Base-by-base conservation (phyloP, 2,113 vertebrate species). In the Dromaius novaehollandiae region DNA sequence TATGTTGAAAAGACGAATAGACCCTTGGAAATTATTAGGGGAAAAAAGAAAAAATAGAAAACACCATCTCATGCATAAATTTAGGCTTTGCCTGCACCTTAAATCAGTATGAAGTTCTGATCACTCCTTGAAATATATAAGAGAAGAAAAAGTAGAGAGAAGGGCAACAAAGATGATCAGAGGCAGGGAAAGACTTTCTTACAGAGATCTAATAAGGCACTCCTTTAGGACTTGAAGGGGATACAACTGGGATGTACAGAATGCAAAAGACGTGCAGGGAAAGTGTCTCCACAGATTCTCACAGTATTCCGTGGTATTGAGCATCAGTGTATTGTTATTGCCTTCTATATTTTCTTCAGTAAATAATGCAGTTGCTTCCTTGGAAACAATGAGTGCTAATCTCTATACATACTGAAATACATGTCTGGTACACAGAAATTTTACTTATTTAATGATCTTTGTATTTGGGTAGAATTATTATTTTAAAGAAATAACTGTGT, bases 61-160 rank as follows among this genome's bases (percentile, higher is more conserved):
- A 55, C 42, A 46, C n/a, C 38, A 82, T 94, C 36, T 21, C 6
- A 6, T 19, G 79, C 60, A 82, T 88, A 96, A 96, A 95, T 90
- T 66, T 25, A 24, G 66, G 7, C 13, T 95, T 79, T 90, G 40
- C 63, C 48, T 75, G 46, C 26, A 30, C 22, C 2, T 42, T 30
- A 53, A 76, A 34, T 40, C 15, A 26, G 5, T 5, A 10, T 32
- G 13, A 6, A 48, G 40, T 58, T 90, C 76, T 79, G 63, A 44
- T 58, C 34, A 55, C 34, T 50, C 30, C 51, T 30, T 86, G 86
- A 24, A 73, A 89, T 92, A 13, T 42, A 26, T 2, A 42, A 26
- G 26, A 11, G 21, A 69, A 61, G 20, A 15, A 73, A 60, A 32
- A 60, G 28, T 4, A 8, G 30, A 55, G 80, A 58, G 79, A 71